Percentiles rank a stretch among this genome's conserved stretches.
phyloP scores from a whole-genome alignment of 2,797 vertebrate species.

The Cheracebus regulus region DNA sequence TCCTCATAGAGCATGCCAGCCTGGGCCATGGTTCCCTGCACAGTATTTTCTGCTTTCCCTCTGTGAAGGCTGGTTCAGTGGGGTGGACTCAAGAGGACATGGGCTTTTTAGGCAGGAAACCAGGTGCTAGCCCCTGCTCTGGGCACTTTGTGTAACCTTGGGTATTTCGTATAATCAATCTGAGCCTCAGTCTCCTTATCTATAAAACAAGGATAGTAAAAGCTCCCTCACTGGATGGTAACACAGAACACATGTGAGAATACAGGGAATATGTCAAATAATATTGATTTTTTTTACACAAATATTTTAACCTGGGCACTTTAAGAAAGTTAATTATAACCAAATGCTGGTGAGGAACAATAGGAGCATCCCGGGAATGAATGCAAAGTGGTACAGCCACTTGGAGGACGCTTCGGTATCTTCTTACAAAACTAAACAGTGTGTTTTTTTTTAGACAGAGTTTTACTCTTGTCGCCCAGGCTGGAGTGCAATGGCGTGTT shows the following conservation, averaged over 20 bases:
- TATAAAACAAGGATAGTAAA: neutral
- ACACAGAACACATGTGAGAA: neutral
- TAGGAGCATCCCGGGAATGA: neutral
- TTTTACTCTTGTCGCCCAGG: no score
- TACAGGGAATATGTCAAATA: neutral
- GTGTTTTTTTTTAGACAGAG: no score
- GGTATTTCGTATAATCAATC: neutral
- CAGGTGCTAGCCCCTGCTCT: neutral
- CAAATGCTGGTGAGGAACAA: neutral
- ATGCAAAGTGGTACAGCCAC: neutral
- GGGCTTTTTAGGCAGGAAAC: neutral
- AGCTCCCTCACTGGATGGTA: neutral
- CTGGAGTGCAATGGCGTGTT: no score
- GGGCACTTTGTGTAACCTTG: neutral
- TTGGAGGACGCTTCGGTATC: neutral
- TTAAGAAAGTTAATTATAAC: neutral
- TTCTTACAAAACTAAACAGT: neutral
- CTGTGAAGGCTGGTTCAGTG: neutral
- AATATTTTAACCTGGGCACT: neutral
- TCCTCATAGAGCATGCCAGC: accelerated
- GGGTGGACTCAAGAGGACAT: neutral
- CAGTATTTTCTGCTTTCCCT: neutral
- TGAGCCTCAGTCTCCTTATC: neutral
- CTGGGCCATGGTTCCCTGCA: neutral
- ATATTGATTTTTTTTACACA: neutral